A percentile compares a stretch with the other conserved stretches of the same genome.
These are phyloP conservation scores for Phoxinus phoxinus DNA, from an alignment of 2,113 vertebrate species.

Conservation along the genomic window DNA sequence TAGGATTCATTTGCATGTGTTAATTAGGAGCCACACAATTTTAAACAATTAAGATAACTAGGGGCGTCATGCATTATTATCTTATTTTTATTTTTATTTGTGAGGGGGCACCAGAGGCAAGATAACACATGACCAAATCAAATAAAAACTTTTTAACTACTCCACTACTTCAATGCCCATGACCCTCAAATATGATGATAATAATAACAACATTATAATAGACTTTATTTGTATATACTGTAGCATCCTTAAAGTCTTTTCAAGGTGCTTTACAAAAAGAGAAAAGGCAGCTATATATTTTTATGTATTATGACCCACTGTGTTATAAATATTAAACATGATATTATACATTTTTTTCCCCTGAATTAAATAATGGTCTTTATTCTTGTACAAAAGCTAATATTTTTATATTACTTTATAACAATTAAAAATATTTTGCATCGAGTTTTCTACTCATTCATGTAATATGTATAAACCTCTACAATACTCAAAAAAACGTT, in stretches of 20 bases:
- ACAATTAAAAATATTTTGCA: no score
- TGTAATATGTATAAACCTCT: no score
- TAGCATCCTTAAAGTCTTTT: not conserved
- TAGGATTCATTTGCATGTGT: conserved; percentile 93
- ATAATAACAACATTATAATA: not conserved
- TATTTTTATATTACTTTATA: no score
- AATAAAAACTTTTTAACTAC: no score
- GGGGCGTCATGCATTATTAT: conserved; percentile 77
- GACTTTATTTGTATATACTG: not conserved
- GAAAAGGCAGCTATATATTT: not conserved
- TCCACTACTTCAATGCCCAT: no score
- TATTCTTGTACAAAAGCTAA: not conserved
- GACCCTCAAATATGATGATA: not conserved
- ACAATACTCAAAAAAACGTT: no score
- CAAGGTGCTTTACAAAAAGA: not conserved
- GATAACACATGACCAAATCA: not conserved
- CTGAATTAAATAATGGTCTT: not conserved
- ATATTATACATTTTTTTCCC: not conserved
- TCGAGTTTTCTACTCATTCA: no score
- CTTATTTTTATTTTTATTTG: conserved; percentile 60
- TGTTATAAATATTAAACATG: not conserved
- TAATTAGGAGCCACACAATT: conserved; percentile 91
- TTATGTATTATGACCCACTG: not conserved
- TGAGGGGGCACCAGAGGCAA: conserved; percentile 45
- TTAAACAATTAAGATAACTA: conserved; percentile 88